Base-by-base conservation (phyloP, 2,113 vertebrate genomes). In the Bos taurus region DNA sequence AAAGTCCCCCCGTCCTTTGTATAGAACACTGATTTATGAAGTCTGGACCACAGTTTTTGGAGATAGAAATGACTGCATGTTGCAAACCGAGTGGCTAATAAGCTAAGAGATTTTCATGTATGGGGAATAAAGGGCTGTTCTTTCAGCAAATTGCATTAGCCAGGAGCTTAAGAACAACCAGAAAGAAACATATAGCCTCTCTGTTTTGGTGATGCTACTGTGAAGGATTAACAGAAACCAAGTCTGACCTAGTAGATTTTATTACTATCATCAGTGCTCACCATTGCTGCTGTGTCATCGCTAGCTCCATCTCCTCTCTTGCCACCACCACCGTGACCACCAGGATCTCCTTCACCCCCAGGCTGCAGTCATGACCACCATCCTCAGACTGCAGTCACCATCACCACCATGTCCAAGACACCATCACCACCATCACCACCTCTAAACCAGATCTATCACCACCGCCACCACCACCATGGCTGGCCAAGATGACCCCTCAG, bases 271-370 rank as follows among this genome's bases (percentile, higher is more conserved):
- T 50, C 1, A 17, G 9, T 7, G 40, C 52, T 3, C 16, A 23
- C 48, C 30, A 23, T 0, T 3, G 1, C 23, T 5, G 4, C 71
- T 6, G n/a, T 1, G 2, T 14, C 40, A 3, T 10, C 0, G 12
- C 1, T 21, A n/a, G 19, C 59, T 16, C 14, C 62, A 26, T 11
- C 26, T 50, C n/a, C 71, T 26, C 36, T 77, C 17, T 3, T 4
- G 19, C 62, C 36, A 6, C 14, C 12, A 14, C 43, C 40, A 15
- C 25, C 0, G 16, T 26, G 2, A 46, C 59, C 15, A 2, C 17
- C 50, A 9, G 4, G 2, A 15, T 10, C 1, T 1, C 57, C 21
- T 8, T 6, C 43, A 7, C 54, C 1, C 3, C 5, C 26, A 50
- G 17, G 54, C 11, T 23, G 3, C 16, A 5, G 15, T 25, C 28